Evolutionary conservation across 2,113 vertebrate genomes (phyloP), one percentile per base, ranked within the genome.

Genomic region (Myiopsitta monachus): DNA sequence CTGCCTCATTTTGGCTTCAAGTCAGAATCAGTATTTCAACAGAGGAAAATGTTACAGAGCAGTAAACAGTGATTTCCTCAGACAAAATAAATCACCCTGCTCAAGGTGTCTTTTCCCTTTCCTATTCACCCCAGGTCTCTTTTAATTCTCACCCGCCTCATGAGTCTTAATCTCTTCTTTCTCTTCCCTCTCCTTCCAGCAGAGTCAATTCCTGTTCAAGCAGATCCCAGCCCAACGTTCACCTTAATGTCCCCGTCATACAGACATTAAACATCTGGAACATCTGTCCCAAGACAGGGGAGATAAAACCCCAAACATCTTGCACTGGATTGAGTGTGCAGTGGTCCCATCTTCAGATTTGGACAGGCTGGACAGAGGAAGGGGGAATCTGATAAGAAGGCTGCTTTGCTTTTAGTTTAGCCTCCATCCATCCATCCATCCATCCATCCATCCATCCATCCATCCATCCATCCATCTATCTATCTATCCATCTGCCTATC

Each of bases 1-100:
- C 38, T 87, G 30, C 11, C 26, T 51, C 33, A 85, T 73, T 85
- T 64, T 92, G 46, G 11, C 26, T 91, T 89, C 74, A 87, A 78
- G 88, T 41, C 55, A 89, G 46, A 87, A 78, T 41, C 33, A 22
- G 33, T 31, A 17, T 88, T 91, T 62, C 38, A 43, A 24, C 10
- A 55, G 36, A 90, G 13, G 15, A 66, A 96, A 91, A 61, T 24
- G 11, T 30, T 51, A 36, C 18, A 69, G 51, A 91, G 24, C 6
- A 41, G 26, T 61, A 10, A 85, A 33, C 28, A 51, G 6, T 39
- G 22, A 2, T 69, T 89, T 87, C 36, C 13, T 9, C n/a, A 28
- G 36, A 49, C 49, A 87, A 80, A 91, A 75, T 72, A 11, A 43
- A 43, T 89, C 33, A 51, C 12, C 7, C 17, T 81, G 18, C 17